These are phyloP conservation scores for Pempheris klunzingeri DNA, from an alignment of 2,797 vertebrate genomes.

Conservation along the genomic window DNA sequence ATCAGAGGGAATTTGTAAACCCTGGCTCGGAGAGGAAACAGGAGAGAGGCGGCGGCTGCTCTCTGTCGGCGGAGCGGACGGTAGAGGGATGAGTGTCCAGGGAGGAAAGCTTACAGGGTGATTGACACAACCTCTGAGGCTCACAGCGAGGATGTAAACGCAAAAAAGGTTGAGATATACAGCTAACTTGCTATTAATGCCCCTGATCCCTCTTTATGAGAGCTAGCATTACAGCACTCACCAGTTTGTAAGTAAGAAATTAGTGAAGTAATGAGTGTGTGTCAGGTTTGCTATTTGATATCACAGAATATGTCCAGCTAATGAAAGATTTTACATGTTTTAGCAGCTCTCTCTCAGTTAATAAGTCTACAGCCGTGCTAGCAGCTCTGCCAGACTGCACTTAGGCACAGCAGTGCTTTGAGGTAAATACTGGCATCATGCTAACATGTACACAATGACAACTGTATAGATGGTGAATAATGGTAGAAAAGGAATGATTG, in stretches of 20 bases:
- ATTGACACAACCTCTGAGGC: conserved; percentile 3
- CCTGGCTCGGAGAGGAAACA: conserved; percentile 56
- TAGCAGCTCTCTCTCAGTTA: no score
- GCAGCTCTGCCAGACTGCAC: no score
- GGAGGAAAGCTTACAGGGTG: conserved; percentile 24
- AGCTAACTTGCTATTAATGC: not conserved
- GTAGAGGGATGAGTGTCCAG: conserved; percentile 45
- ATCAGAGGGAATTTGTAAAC: conserved; percentile 80
- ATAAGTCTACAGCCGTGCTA: no score
- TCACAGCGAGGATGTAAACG: not conserved
- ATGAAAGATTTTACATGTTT: not conserved
- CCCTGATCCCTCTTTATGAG: not conserved
- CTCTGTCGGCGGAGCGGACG: conserved; percentile 22
- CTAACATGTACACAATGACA: no score
- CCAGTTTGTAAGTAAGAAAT: not conserved
- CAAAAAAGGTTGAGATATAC: not conserved
- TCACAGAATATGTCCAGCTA: not conserved
- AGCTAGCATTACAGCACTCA: not conserved
- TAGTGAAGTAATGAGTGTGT: not conserved
- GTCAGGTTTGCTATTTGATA: not conserved
- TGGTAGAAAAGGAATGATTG: no score
- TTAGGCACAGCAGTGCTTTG: no score
- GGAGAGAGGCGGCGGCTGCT: conserved; percentile 57
- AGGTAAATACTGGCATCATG: no score
- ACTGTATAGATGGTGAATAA: no score